Conservation (phyloP, 2,888 invertebrate genomes). For the Dromius quadrimaculatus region DNA sequence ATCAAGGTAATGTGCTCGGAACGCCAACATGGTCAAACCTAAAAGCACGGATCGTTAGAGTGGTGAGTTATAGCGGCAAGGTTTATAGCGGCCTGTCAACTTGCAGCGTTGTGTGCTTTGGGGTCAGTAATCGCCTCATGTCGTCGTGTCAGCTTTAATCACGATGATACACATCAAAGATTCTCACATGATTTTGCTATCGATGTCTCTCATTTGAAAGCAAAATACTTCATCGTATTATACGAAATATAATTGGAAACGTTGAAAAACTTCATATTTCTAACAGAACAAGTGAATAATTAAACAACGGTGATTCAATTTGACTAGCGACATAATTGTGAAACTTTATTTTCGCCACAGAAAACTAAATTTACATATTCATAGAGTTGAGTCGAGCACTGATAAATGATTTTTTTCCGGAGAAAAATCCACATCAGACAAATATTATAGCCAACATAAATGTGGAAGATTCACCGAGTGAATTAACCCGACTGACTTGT, state of each 20-base stretch:
- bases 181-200: slow-evolving; percentile 5
- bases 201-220: too few species aligned
- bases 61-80: slow-evolving; percentile 20
- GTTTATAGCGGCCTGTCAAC: slow-evolving; percentile 24
- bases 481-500: slow-evolving; percentile 28
- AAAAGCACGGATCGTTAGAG: slow-evolving; percentile 34
- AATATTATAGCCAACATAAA: slow-evolving; percentile 25
- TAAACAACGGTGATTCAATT: slow-evolving; percentile 35
- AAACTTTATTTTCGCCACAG: slow-evolving; percentile 32
- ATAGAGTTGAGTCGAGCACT: slow-evolving; percentile 28
- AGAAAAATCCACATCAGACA: slow-evolving; percentile 18
- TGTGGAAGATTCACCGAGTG: slow-evolving; percentile 25
- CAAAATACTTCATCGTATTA: too few species aligned
- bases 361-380: slow-evolving; percentile 47
- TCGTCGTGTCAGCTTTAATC: slow-evolving; percentile 2
- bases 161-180: slow-evolving; percentile 18
- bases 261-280: too few species aligned
- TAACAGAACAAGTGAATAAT: too few species aligned
- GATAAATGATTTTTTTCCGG: slow-evolving; percentile 39
- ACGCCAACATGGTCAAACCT: slow-evolving; percentile 2
- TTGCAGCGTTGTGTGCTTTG: background rate
- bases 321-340: slow-evolving; percentile 34
- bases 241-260: too few species aligned
- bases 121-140: background rate
- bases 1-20: background rate